These are phyloP conservation scores for Hemicordylus capensis DNA, from an alignment of 2,113 vertebrate genomes.

Conservation along the genomic window DNA sequence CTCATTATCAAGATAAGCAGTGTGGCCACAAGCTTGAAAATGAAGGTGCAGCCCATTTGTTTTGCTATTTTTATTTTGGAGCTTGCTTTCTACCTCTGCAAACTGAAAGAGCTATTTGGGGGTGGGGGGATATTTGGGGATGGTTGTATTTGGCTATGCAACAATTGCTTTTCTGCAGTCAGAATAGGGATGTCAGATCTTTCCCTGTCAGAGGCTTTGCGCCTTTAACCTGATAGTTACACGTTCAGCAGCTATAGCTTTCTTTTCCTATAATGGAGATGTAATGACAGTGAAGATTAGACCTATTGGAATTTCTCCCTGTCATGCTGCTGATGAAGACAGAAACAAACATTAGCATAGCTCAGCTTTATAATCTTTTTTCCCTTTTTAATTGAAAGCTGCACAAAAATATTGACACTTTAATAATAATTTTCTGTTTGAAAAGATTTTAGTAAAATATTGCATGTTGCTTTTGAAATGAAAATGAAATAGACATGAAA, in stretches of 20 bases:
- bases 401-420: conserved; percentile 35
- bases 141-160: conserved; percentile 34
- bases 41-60: conserved; percentile 60
- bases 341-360: background rate
- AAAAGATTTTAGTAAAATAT: conserved; percentile 24
- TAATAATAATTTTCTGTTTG: conserved; percentile 27
- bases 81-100: conserved; percentile 77
- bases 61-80: conserved; percentile 58
- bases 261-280: background rate
- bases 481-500: conserved; percentile 18
- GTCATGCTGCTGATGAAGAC: background rate
- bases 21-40: conserved; percentile 73
- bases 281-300: background rate
- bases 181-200: conserved; percentile 39
- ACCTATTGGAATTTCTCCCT: background rate
- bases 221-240: conserved; percentile 27
- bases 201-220: conserved; percentile 7
- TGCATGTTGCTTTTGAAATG: conserved; percentile 51
- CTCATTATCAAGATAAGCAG: conserved; percentile 75
- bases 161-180: conserved; percentile 34
- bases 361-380: background rate
- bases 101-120: conserved; percentile 60
- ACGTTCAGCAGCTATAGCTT: background rate
- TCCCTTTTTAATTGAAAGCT: conserved; percentile 41
- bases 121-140: conserved; percentile 47